These are phyloP conservation scores for Epinephelus fuscoguttatus DNA, from an alignment of 2,113 vertebrate species.

Conservation along the genomic window DNA sequence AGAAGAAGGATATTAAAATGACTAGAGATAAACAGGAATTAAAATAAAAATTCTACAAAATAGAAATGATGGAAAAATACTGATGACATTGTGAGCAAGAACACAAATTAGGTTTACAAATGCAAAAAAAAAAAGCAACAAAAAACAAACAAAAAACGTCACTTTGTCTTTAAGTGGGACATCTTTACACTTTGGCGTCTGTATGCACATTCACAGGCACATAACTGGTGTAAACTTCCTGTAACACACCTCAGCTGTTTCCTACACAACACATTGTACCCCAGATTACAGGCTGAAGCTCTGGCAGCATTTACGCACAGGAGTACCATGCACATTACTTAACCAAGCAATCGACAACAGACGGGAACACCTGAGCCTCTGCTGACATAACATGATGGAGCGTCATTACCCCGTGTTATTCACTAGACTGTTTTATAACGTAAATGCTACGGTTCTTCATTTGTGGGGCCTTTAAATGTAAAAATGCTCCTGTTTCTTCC, in stretches of 20 bases:
- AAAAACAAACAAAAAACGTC: too few species aligned
- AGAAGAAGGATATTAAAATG: background rate
- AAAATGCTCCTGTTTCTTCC: background rate
- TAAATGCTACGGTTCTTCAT: background rate
- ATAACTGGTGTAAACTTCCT: background rate
- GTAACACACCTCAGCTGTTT: conserved; percentile 24
- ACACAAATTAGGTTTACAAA: background rate
- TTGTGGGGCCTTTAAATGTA: background rate
- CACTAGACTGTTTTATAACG: background rate
- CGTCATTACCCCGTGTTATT: background rate
- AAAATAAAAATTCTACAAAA: background rate
- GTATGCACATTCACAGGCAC: background rate
- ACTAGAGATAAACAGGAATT: too few species aligned
- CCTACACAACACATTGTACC: background rate
- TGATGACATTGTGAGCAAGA: background rate
- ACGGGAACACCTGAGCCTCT: conserved; percentile 42
- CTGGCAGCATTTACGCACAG: conserved; percentile 17
- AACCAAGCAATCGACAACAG: conserved; percentile 12
- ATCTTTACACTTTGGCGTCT: background rate
- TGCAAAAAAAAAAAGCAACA: too few species aligned
- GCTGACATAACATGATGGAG: conserved; percentile 34
- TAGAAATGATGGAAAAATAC: background rate
- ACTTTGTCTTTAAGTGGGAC: background rate
- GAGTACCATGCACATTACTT: conserved; percentile 33
- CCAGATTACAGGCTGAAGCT: conserved; percentile 37